phyloP scores from a whole-genome alignment of 2,797 vertebrate species.

The Petrocephalus sullivani region DNA sequence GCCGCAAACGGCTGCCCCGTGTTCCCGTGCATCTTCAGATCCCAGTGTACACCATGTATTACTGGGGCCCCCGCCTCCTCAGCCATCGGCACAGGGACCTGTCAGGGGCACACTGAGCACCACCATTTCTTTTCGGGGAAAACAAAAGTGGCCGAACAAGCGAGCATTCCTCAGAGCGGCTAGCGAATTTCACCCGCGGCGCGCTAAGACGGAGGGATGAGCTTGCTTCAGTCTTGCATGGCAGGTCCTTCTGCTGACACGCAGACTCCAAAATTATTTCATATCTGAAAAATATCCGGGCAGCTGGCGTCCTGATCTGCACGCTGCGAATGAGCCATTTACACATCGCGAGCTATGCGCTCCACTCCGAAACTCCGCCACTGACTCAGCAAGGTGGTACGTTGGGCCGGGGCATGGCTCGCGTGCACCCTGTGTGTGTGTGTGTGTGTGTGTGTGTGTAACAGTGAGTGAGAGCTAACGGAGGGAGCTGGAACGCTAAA shows the following conservation, averaged over 20 bases:
- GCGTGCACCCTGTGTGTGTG: neutral
- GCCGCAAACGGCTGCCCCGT: neutral
- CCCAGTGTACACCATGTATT: neutral
- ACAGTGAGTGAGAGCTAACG: constrained; percentile 13
- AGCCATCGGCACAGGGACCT: neutral
- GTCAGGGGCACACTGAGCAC: neutral
- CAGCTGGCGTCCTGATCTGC: constrained; percentile 77
- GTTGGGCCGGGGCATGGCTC: constrained; percentile 48
- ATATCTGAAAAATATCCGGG: constrained; percentile 63
- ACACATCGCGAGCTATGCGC: constrained; percentile 61
- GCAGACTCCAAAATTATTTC: constrained; percentile 61
- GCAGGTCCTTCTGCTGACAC: constrained; percentile 62
- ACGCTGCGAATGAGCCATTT: constrained; percentile 54
- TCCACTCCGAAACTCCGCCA: constrained; percentile 72
- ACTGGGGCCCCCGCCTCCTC: neutral
- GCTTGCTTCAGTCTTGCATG: constrained; percentile 63
- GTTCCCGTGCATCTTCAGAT: neutral
- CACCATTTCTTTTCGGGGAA: neutral
- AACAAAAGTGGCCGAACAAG: neutral
- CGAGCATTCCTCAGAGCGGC: neutral
- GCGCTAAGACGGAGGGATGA: constrained; percentile 39
- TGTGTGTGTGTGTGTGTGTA: constrained; percentile 7
- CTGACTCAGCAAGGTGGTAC: constrained; percentile 70
- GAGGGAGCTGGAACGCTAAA: constrained; percentile 59
- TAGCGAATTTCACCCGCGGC: constrained; percentile 10